Base-by-base conservation (phyloP, 2,888 invertebrate species). In the Drosophila fungiperda region DNA sequence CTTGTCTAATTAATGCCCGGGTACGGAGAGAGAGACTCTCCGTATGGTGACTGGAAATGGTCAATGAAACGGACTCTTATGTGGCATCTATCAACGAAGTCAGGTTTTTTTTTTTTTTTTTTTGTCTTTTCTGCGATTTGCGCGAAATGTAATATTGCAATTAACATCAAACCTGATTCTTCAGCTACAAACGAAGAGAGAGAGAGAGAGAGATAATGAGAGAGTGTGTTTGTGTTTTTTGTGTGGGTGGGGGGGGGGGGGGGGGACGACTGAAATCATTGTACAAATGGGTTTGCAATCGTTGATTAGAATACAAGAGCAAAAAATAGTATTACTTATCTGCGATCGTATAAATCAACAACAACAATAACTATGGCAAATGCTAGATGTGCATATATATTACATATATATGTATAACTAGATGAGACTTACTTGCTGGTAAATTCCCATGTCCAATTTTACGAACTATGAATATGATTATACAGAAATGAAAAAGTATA, bases 21-120 rank as follows among this genome's bases (percentile, higher is more conserved):
- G 58, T 63, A 49, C 52, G 38, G 20, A 26, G 12, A 26, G 23
- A 17, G 23, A 26, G 59, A 72, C 65, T 52, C n/a, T n/a, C n/a
- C n/a, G n/a, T n/a, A n/a, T n/a, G 57, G 60, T 73, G 74, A 64
- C 78, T 65, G 60, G 72, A 72, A 73, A 64, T 52, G 29, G 17
- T 3, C 48, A 32, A 45, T 23, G 59, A 23, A 17, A 6, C 20
- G 23, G 29, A 9, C 20, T 26, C 49, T 36, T 12, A 20, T 23
- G 45, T 45, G 15, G 45, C 20, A 45, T 45, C 12, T 45, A 23
- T 36, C 4, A 29, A 23, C 8, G 17, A 7, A 26, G 29, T 32
- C 32, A 26, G 35, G 11, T 67, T 66, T 66, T 20, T 20, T n/a
- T 29, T 66, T 45, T 45, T 45, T 42, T 29, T 11, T 20, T 2